Conservation (phyloP, 1,140 invertebrate genomes). For the Lycorma delicatula region DNA sequence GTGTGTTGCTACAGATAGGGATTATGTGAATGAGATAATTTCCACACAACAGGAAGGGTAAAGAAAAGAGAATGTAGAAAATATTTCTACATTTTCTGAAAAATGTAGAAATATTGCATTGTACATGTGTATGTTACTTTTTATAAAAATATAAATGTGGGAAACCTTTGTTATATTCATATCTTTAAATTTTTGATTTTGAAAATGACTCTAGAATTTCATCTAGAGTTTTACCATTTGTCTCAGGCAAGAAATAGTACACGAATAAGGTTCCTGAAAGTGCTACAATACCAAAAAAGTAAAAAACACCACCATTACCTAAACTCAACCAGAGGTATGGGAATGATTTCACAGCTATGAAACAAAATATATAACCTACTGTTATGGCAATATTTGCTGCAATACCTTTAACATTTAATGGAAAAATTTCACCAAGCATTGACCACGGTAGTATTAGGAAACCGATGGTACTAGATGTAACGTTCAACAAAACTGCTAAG, state of each 20-base stretch:
- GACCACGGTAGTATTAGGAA: conserved; percentile 55
- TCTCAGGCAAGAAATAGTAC: conserved; percentile 64
- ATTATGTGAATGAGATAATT: no score
- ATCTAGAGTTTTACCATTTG: conserved; percentile 61
- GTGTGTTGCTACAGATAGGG: no score
- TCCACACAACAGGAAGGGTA: no score
- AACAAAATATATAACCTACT: conserved; percentile 59
- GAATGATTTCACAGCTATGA: conserved; percentile 65
- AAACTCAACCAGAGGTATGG: conserved; percentile 46
- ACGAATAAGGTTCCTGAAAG: conserved; percentile 59
- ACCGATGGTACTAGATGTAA: conserved; percentile 44
- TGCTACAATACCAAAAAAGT: conserved; percentile 58
- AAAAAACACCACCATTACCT: conserved; percentile 54
- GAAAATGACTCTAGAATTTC: conserved; percentile 46
- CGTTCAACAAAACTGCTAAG: conserved; percentile 43
- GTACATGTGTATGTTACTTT: no score
- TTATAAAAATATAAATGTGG: no score
- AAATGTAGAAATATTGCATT: no score
- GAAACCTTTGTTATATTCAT: no score
- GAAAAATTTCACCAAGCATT: conserved; percentile 43
- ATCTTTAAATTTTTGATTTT: no score
- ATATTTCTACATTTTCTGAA: no score
- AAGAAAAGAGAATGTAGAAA: no score
- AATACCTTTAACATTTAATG: conserved; percentile 42
- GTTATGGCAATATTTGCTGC: conserved; percentile 56